Evolutionary conservation across 2,888 invertebrate species (phyloP), one percentile per base, ranked within the genome.

Genomic region (Netelia inedita): DNA sequence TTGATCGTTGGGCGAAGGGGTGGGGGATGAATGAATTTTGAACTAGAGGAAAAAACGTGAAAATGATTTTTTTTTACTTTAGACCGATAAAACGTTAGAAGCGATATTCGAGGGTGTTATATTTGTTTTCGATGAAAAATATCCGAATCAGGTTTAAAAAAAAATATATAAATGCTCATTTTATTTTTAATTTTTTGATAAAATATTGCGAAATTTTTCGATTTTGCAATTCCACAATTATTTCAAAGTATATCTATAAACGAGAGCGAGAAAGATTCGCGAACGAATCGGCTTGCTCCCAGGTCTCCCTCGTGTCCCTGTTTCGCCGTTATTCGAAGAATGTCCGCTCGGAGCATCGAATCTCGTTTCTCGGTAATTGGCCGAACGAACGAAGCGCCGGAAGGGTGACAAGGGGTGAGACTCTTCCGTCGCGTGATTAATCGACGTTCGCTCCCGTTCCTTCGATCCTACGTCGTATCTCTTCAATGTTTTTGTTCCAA

Each of bases 371-470:
- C 79, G 87, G 88, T 91, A 91, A 91, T 90, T 90, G 91, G 90
- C 89, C 90, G 63, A 28, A 59, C 16, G 43, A 88, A 90, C 88
- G 89, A 89, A 91, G 90, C 88, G 88, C 88, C 90, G 89, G 89
- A 89, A 90, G 90, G 89, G 88, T 85, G 84, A 87, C 87, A 87
- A 3, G 28, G 5, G 28, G 5, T 28, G 53, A 23, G 76, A 87
- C 88, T 88, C 90, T 90, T 88, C 88, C 86, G 85, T 88, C 81
- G 63, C 63, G 87, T 91, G 90, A 91, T 91, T 91, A 90, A 91
- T 92, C 87, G 88, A 87, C 84, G 85, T 87, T 88, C 75, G 83
- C 85, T 86, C 87, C 85, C 85, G 84, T 85, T 84, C 85, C 72
- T 87, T 78, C 87, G 86, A 75, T 43, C 28, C 50, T 63, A 63